Evolutionary conservation across 2,888 invertebrate species (phyloP), one percentile per base, ranked within the genome.

Genomic region (Aphrophora alni): DNA sequence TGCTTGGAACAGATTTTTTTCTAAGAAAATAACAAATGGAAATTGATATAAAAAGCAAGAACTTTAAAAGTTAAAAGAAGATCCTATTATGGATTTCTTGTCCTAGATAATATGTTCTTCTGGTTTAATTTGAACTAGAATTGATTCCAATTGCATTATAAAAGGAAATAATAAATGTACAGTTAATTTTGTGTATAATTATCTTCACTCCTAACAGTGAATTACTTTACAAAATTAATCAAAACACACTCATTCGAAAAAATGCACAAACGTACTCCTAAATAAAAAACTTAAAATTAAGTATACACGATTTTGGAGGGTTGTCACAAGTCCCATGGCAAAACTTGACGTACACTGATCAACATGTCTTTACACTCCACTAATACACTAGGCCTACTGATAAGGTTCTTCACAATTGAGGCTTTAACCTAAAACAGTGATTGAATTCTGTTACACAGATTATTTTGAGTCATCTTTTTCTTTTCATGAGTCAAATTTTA

Each of bases 261-360:
- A 21, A 2, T 44, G 17, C 10, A 44, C 17, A 44, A 59, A 21
- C 3, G 21, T 21, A 59, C 5, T 59, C 21, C 59, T 59, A 59
- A 59, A 59, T 21, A 21, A 59, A 59, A 59, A 59, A 59, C 44
- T 44, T 59, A 59, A 7, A 59, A 21, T 59, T 59, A 59, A 59
- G 59, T 59, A 59, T 59, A 59, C 59, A 59, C 59, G 21, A 59
- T 21, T 59, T n/a, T 21, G 59, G 59, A 59, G 59, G 59, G 59
- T 21, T 59, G 59, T 59, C n/a, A n/a, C n/a, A n/a, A n/a, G n/a
- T n/a, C 59, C 59, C 59, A 59, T 59, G 59, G 59, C 59, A 59
- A 59, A 59, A 59, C 59, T 44, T 59, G 59, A 59, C 59, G 1
- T 59, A 59, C 21, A 5, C n/a, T 44, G 10, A 14, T 10, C 44